Base-by-base conservation (phyloP, 2,888 invertebrate genomes). In the Conomelus anceps region DNA sequence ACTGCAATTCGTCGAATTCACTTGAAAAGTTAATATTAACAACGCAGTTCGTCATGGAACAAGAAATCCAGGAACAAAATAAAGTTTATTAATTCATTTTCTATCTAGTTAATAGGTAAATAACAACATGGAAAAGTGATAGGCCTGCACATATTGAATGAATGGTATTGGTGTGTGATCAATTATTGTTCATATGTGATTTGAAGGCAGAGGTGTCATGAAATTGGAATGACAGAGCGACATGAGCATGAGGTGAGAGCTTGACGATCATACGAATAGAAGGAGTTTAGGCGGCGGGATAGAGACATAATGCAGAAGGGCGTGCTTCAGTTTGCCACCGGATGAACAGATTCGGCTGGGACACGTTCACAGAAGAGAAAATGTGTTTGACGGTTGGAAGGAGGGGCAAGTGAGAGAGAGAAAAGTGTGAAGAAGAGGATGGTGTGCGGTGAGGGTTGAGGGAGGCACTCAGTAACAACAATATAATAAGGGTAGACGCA, bases 401-500 rank as follows among this genome's bases (percentile, higher is more conserved):
- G 20, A 84, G 11, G 84, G 23, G 13, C 20, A 86, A 23, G 86
- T 86, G 89, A 84, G 84, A 88, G 23, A n/a, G 89, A 23, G 22
- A 88, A 29, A 23, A 87, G 34, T 84, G 84, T 22, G 86, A 88
- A 89, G 86, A 86, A 89, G 86, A 26, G 17, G 89, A n/a, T n/a
- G n/a, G n/a, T n/a, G n/a, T n/a, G n/a, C n/a, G 22, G 22, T 85
- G 88, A 85, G 86, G 63, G 89, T 84, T 84, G 86, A 24, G 84
- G 26, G 88, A 86, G 63, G 88, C 89, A 89, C 86, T 86, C 84
- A 88, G 89, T 29, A 88, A 86, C 89, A 89, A 89, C 89, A 89
- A 85, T 89, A 89, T 89, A 89, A 89, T 88, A 89, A 90, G 90
- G 89, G 88, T 90, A 91, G 90, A 88, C 91, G 90, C 88, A 89